Percentiles rank a stretch among this genome's conserved stretches.
phyloP scores from a whole-genome alignment of 37 sponge, comb jelly and placozoan genomes.

The Lycopodina hypogea region DNA sequence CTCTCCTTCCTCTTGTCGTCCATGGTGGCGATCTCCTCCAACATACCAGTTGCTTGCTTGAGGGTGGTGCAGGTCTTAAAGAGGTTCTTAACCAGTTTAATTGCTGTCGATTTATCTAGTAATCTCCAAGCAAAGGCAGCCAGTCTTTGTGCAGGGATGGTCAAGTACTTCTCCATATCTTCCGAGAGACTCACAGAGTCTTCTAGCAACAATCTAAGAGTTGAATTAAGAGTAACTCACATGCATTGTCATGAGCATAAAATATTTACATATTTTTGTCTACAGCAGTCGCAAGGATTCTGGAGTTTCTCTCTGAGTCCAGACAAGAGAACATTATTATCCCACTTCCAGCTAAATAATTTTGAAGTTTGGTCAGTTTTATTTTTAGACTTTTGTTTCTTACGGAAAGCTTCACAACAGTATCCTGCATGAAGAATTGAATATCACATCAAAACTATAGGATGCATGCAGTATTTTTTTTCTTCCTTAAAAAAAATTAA shows the following conservation, averaged over 20 bases:
- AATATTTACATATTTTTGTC: slow-evolving; percentile 5
- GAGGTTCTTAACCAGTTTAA: slow-evolving; percentile 5
- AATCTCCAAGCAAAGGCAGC: slow-evolving; percentile 16
- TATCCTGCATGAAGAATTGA: slow-evolving; percentile 9
- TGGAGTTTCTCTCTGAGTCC: slow-evolving; percentile 55
- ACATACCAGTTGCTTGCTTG: neutral
- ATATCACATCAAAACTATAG: too few species aligned
- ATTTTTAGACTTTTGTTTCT: slow-evolving; percentile 36
- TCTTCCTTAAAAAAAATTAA: too few species aligned
- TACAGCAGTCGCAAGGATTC: slow-evolving; percentile 35
- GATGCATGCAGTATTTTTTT: too few species aligned
- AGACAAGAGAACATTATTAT: slow-evolving; percentile 70
- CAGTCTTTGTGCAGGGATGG: slow-evolving; percentile 29
- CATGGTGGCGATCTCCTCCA: neutral
- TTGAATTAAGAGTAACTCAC: neutral
- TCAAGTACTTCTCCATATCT: slow-evolving; percentile 56
- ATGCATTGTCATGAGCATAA: neutral
- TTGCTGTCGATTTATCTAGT: neutral
- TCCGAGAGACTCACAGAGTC: slow-evolving; percentile 5
- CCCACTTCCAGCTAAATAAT: neutral
- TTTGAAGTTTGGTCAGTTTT: slow-evolving; percentile 31
- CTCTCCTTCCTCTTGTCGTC: slow-evolving; percentile 10
- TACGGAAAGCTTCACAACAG: slow-evolving; percentile 29
- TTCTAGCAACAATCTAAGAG: neutral
- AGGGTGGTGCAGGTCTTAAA: neutral